These are phyloP conservation scores for Mus pahari DNA, from an alignment of 2,113 vertebrate species.

Conservation along the genomic window DNA sequence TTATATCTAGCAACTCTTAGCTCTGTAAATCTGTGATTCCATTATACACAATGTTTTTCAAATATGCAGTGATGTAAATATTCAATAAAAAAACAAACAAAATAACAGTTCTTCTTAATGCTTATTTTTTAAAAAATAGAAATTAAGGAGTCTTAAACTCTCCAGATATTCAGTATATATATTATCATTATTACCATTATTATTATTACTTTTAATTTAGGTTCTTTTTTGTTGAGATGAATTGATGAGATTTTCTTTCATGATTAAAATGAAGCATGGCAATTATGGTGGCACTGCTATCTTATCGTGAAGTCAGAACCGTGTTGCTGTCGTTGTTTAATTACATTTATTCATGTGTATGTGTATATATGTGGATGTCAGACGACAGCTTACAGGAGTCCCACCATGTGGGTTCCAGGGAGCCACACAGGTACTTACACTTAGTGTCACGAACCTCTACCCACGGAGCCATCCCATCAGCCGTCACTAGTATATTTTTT, in stretches of 20 bases:
- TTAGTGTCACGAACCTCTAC: too few species aligned
- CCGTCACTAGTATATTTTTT: background rate
- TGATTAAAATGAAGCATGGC: slow-evolving; percentile 38
- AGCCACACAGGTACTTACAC: background rate
- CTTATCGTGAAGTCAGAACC: background rate
- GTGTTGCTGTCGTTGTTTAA: background rate
- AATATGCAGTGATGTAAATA: slow-evolving; percentile 43
- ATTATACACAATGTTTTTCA: slow-evolving; percentile 57
- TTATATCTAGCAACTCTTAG: slow-evolving; percentile 61
- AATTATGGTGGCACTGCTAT: background rate
- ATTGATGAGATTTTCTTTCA: background rate
- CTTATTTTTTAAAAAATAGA: slow-evolving; percentile 58
- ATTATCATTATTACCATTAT: background rate
- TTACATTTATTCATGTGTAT: background rate
- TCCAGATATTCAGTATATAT: background rate
- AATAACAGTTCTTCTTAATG: slow-evolving; percentile 48
- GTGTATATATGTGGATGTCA: background rate
- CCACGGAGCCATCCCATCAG: background rate
- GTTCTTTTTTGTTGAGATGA: background rate
- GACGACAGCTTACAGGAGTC: background rate
- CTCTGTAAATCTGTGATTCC: slow-evolving; percentile 61
- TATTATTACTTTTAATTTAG: background rate
- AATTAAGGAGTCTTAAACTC: slow-evolving; percentile 23
- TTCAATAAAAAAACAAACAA: slow-evolving; percentile 58
- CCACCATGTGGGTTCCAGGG: background rate